Base-by-base conservation (phyloP, 35 echinoderm and acorn worm species). In the Ptychodera flava region DNA sequence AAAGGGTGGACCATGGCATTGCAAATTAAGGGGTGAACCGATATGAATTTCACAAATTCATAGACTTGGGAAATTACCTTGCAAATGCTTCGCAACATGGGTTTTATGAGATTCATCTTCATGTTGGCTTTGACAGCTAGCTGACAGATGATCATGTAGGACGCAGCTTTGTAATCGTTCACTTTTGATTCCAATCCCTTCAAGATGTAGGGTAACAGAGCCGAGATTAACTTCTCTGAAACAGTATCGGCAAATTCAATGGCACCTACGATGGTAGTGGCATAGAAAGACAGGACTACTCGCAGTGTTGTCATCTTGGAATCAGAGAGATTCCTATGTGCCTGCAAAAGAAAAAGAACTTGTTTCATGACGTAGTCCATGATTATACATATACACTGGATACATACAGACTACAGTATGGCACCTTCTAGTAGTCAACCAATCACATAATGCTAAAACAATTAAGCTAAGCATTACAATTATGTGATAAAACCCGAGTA, bases 61-160 rank as follows among this genome's bases (percentile, higher is more conserved):
- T n/a, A n/a, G n/a, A n/a, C n/a, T n/a, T n/a, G n/a, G n/a, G n/a
- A n/a, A n/a, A n/a, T n/a, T 76, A 99, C 96, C 96, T 92, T 94
- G 37, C 90, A 90, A 30, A 92, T 88, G 37, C 84, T 86, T 36
- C 90, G 81, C 29, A 99, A 91, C 28, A 99, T 64, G 1, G 92
- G 96, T 1, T 92, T 84, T 29, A 92, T 35, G 35, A 90, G 79
- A 28, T 45, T 86, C 35, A 16, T 79, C 28, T 89, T 93, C 82
- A 99, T 52, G 22, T 76, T 90, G 12, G 90, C 90, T 29, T 90
- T 85, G 35, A 85, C 90, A 77, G 84, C 90, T 0, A 99, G 85
- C 80, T 99, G 90, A 78, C 96, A 90, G 34, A 92, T 82, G 30
- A 99, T 89, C 96, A 99, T 99, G 82, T 94, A 99, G 29, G 90